Conservation (phyloP, 2,888 invertebrate genomes). For the Stramonita haemastoma region DNA sequence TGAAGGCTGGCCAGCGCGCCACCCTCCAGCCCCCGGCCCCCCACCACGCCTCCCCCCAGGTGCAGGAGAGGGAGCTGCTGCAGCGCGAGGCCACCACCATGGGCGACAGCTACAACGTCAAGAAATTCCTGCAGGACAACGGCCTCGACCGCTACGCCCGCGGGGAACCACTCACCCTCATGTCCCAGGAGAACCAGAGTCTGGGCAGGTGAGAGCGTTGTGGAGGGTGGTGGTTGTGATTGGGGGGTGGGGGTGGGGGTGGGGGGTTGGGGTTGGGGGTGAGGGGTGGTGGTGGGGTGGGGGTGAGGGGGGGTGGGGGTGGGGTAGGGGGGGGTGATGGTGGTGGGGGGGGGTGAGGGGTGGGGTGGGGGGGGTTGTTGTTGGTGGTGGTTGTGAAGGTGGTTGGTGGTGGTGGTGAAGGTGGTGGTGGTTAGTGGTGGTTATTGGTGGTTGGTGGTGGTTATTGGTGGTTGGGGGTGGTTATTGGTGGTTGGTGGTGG, state of each 20-base stretch:
- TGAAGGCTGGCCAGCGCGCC: conserved; percentile 25
- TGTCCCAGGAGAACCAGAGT: conserved; percentile 71
- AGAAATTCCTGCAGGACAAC: conserved; percentile 74
- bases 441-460: no score
- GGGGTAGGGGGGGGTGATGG: not conserved
- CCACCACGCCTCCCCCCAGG: conserved; percentile 28
- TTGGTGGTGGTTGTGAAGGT: no score
- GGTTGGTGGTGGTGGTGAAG: no score
- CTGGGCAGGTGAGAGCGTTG: conserved; percentile 54
- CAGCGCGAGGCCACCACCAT: conserved; percentile 63
- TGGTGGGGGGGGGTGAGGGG: no score
- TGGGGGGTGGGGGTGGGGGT: not conserved
- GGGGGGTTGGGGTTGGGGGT: not conserved
- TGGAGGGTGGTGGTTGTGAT: not conserved
- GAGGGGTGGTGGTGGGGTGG: not conserved
- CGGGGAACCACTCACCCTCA: conserved; percentile 68
- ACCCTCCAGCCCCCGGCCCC: conserved; percentile 34
- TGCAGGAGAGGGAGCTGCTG: conserved; percentile 51
- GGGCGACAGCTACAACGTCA: conserved; percentile 71
- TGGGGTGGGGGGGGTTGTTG: no score
- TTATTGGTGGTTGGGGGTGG: no score
- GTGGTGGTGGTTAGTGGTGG: no score
- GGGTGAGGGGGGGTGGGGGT: not conserved
- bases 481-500: no score
- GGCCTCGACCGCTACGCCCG: conserved; percentile 62